Conservation (phyloP, 1,140 invertebrate species). For the Campoletis sonorensis region DNA sequence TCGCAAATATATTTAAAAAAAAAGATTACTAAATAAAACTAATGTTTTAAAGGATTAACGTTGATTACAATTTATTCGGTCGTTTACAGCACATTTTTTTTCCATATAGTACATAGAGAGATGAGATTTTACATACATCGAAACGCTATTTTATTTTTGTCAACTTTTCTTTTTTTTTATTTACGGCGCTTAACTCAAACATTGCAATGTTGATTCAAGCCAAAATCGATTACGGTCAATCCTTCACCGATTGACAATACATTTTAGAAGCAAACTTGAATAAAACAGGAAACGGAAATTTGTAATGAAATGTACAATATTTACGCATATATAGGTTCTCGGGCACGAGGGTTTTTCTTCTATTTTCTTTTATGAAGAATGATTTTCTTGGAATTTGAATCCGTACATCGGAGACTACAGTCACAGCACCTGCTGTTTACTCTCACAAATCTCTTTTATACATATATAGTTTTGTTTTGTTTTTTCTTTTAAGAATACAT, state of each 20-base stretch:
- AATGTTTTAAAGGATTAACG: constrained; percentile 16
- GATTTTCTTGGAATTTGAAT: too few relatives aligned
- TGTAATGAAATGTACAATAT: background rate
- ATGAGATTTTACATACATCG: constrained; percentile 61
- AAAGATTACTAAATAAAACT: background rate
- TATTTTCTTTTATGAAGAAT: constrained; percentile 22
- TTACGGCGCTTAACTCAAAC: background rate
- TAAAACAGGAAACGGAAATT: background rate
- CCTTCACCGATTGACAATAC: background rate
- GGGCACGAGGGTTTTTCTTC: constrained; percentile 38
- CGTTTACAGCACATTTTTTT: constrained; percentile 58
- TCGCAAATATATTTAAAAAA: too few relatives aligned
- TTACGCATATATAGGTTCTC: background rate
- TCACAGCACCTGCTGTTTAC: background rate
- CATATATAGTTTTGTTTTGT: constrained; percentile 22
- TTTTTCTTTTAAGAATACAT: constrained; percentile 18
- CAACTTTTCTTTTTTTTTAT: background rate
- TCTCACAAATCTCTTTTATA: constrained; percentile 1
- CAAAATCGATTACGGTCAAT: too few relatives aligned
- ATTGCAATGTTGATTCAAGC: too few relatives aligned
- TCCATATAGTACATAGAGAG: constrained; percentile 60
- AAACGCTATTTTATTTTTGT: constrained; percentile 32
- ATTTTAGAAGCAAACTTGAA: background rate
- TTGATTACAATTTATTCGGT: constrained; percentile 56
- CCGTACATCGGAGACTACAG: background rate